A percentile compares a stretch with the other conserved stretches of the same genome.
These are phyloP conservation scores for Oligia latruncula DNA, from an alignment of 2,888 invertebrate species.

Conservation along the genomic window DNA sequence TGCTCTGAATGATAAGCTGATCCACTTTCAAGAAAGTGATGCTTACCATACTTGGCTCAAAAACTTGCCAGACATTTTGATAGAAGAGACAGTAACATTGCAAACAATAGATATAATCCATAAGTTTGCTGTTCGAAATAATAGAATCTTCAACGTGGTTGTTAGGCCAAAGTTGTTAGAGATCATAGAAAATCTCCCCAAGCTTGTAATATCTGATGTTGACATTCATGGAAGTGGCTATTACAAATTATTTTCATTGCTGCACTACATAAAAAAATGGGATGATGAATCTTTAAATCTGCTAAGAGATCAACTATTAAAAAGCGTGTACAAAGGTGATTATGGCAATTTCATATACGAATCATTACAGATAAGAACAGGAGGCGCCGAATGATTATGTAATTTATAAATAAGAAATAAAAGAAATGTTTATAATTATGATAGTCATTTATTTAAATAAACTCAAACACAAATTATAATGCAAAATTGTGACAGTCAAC, in stretches of 20 bases:
- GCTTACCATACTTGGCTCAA: constrained; percentile 88
- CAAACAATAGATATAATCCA: constrained; percentile 90
- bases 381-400: constrained; percentile 56
- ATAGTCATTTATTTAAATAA: constrained; percentile 75
- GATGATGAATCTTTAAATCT: constrained; percentile 82
- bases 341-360: constrained; percentile 84
- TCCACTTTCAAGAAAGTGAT: constrained; percentile 80
- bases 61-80: constrained; percentile 90
- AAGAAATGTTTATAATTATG: constrained; percentile 56
- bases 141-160: constrained; percentile 86
- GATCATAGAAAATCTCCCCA: constrained; percentile 87
- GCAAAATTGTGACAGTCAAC: constrained; percentile 66
- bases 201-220: constrained; percentile 80
- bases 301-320: constrained; percentile 81
- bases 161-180: constrained; percentile 81
- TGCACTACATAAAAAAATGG: constrained; percentile 88
- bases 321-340: constrained; percentile 78
- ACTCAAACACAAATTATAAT: constrained; percentile 73
- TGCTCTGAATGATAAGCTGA: constrained; percentile 82
- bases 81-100: constrained; percentile 85
- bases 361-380: constrained; percentile 80
- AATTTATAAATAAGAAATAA: constrained; percentile 40
- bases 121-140: constrained; percentile 90
- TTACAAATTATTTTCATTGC: constrained; percentile 88
- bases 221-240: constrained; percentile 82